Conservation (phyloP, 2,113 vertebrate species). For the Phalacrocorax aristotelis region DNA sequence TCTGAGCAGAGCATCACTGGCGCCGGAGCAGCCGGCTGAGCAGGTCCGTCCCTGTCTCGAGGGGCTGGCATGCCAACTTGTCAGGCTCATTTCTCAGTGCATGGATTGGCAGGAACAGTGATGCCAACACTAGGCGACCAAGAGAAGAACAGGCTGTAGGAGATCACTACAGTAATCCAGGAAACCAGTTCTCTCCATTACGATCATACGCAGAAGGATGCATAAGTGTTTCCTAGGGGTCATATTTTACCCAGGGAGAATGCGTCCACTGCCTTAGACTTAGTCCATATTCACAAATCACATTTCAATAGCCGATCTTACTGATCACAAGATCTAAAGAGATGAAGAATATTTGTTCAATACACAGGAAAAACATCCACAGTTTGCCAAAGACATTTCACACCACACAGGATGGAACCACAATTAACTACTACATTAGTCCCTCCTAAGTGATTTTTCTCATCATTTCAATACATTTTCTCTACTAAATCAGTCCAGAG, state of each 20-base stretch:
- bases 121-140: neutral
- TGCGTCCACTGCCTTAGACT: fast-evolving
- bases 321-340: neutral
- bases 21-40: neutral
- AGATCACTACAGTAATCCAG: neutral
- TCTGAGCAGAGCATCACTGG: neutral
- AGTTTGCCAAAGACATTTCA: neutral
- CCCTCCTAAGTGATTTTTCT: neutral
- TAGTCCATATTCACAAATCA: neutral
- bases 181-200: neutral
- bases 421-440: neutral
- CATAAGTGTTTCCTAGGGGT: fast-evolving
- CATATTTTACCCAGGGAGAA: neutral
- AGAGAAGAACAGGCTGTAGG: neutral
- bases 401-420: fast-evolving
- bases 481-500: neutral
- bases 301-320: neutral
- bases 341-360: neutral
- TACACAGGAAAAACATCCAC: neutral
- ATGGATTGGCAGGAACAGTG: neutral
- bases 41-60: neutral
- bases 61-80: neutral
- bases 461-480: neutral
- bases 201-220: fast-evolving
- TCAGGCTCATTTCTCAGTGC: neutral